Conservation (phyloP, 2,888 invertebrate species). For the Neoaliturus tenellus region DNA sequence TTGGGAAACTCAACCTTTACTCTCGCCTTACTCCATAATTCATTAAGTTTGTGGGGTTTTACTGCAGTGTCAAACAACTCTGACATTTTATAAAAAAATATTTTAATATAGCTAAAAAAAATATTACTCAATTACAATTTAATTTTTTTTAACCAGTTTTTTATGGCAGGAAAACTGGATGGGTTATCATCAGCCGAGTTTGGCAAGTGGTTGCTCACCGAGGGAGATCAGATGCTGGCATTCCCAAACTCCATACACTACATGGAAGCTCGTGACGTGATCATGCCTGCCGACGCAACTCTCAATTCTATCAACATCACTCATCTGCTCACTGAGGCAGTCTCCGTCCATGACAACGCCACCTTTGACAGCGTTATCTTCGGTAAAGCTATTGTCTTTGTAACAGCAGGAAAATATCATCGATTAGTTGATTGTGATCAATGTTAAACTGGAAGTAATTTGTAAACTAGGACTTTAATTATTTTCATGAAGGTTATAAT, state of each 20-base stretch:
- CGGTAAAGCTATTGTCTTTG: too few species aligned
- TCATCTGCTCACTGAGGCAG: neutral
- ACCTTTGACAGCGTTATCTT: neutral
- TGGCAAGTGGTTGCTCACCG: conserved; percentile 46
- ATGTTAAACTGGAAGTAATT: too few species aligned
- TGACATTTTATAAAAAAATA: neutral
- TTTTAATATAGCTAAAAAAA: neutral
- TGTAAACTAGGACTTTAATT: too few species aligned
- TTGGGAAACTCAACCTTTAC: too few species aligned
- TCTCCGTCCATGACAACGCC: neutral
- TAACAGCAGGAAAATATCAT: too few species aligned
- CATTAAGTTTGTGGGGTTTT: too few species aligned
- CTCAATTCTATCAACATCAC: conserved; percentile 37
- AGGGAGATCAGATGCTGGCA: conserved; percentile 38
- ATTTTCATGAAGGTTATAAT: too few species aligned
- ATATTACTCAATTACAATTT: neutral
- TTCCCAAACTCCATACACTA: neutral
- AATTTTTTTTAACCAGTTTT: too few species aligned
- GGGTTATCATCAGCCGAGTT: conserved; percentile 39
- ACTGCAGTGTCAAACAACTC: neutral
- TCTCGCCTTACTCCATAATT: neutral
- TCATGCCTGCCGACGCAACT: neutral
- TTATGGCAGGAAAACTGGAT: conserved; percentile 46
- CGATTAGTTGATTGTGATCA: too few species aligned
- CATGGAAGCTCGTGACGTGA: conserved; percentile 15